These are phyloP conservation scores for Diacarnus erythraeanus DNA, from an alignment of 37 sponge, comb jelly and placozoan genomes.

Conservation along the genomic window DNA sequence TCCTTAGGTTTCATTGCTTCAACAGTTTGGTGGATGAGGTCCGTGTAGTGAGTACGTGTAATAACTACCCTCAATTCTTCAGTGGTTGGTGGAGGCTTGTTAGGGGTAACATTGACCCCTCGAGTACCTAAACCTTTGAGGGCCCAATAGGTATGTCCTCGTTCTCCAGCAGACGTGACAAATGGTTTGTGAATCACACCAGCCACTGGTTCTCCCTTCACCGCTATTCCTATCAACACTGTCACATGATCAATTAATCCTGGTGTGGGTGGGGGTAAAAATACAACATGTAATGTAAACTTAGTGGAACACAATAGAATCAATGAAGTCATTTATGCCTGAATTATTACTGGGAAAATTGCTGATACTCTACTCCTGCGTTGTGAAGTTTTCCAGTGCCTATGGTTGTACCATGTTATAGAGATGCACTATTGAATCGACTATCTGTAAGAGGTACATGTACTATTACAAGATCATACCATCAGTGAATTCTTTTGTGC, in stretches of 20 bases:
- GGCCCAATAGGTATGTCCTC: slow-evolving; percentile 89
- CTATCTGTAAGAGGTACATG: too few species aligned
- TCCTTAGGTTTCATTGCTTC: slow-evolving; percentile 47
- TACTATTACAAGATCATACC: slow-evolving; percentile 43
- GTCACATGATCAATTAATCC: slow-evolving; percentile 86
- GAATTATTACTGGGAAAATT: too few species aligned
- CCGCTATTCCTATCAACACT: slow-evolving; percentile 89
- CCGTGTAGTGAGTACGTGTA: slow-evolving; percentile 68
- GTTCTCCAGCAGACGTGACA: slow-evolving; percentile 14
- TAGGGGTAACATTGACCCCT: slow-evolving; percentile 30
- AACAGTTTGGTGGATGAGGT: slow-evolving; percentile 36
- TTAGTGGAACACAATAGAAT: too few species aligned
- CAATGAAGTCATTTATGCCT: too few species aligned
- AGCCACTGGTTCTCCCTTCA: slow-evolving; percentile 71
- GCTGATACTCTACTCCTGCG: too few species aligned
- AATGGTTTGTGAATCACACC: slow-evolving; percentile 97
- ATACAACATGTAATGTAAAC: too few species aligned
- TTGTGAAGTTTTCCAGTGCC: too few species aligned
- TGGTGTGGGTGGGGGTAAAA: too few species aligned
- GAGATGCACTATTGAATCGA: too few species aligned
- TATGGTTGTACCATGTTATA: too few species aligned
- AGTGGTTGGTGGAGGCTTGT: background rate
- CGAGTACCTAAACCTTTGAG: slow-evolving; percentile 79
- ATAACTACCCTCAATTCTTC: slow-evolving; percentile 27
- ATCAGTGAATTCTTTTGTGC: slow-evolving; percentile 94